These are phyloP conservation scores for Carassius gibelio DNA, from an alignment of 2,113 vertebrate genomes.

Conservation along the genomic window DNA sequence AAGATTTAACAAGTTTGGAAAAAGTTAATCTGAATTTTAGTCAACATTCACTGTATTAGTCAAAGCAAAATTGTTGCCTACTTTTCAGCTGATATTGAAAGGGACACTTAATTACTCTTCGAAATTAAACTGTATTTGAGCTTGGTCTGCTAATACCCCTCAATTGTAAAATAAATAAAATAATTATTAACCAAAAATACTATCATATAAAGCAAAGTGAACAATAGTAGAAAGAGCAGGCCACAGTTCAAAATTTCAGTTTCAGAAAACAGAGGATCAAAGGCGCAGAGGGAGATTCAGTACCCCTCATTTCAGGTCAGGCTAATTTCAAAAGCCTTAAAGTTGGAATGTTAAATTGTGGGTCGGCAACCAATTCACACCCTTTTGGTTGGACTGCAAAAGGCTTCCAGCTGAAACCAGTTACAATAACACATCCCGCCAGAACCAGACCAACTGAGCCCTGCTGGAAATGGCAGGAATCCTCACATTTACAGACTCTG, in stretches of 20 bases:
- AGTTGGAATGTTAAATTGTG: conserved; percentile 64
- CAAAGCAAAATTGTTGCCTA: background rate
- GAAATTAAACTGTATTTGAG: background rate
- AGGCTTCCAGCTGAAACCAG: conserved; percentile 66
- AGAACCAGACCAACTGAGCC: conserved; percentile 57
- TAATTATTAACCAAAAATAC: too few relatives aligned
- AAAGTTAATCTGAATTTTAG: background rate
- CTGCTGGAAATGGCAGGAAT: conserved; percentile 60
- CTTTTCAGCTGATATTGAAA: background rate
- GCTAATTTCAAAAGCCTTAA: conserved; percentile 64
- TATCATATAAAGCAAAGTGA: background rate
- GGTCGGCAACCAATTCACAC: conserved; percentile 65
- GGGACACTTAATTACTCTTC: background rate
- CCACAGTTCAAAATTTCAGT: conserved; percentile 35
- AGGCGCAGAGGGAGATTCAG: conserved; percentile 43
- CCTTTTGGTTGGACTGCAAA: conserved; percentile 57
- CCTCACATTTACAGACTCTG: background rate
- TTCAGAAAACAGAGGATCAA: conserved; percentile 50
- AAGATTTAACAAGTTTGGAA: background rate
- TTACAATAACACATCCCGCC: conserved; percentile 57
- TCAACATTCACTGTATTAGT: background rate
- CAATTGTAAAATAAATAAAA: background rate
- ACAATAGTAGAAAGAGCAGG: background rate
- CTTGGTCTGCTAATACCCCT: background rate
- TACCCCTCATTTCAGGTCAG: conserved; percentile 52